These are phyloP conservation scores for Andrena trimmerana DNA, from an alignment of 2,888 invertebrate genomes.

Conservation along the genomic window DNA sequence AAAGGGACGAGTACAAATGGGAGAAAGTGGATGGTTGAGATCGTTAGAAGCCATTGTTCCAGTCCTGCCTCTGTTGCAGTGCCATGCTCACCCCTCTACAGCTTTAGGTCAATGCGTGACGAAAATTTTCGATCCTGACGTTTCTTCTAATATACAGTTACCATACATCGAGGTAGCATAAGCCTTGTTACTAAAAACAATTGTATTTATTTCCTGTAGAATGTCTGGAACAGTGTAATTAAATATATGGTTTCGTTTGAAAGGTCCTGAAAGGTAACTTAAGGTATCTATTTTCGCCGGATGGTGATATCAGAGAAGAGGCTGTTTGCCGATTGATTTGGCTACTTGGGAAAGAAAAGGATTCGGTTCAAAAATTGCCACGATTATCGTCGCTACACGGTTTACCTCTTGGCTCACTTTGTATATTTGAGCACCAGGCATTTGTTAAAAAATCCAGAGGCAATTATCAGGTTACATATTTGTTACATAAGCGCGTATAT, in stretches of 20 bases:
- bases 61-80: conserved; percentile 88
- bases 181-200: background rate
- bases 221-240: background rate
- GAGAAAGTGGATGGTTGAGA: conserved; percentile 88
- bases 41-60: conserved; percentile 88
- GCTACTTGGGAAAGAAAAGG: conserved; percentile 85
- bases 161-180: conserved; percentile 86
- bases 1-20: conserved; percentile 88
- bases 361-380: conserved; percentile 85
- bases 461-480: conserved; percentile 79
- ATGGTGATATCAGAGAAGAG: conserved; percentile 85
- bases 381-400: conserved; percentile 85
- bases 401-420: conserved; percentile 85
- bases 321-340: conserved; percentile 86
- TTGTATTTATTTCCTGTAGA: conserved; percentile 5
- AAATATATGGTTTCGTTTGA: conserved; percentile 13
- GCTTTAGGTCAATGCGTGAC: conserved; percentile 87
- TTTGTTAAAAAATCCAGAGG: conserved; percentile 76
- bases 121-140: conserved; percentile 88
- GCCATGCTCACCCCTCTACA: conserved; percentile 86
- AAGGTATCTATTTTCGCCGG: conserved; percentile 85
- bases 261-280: conserved; percentile 86
- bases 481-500: conserved; percentile 2
- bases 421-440: conserved; percentile 80
- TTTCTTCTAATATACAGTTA: conserved; percentile 87